phyloP scores from a whole-genome alignment of 1,140 invertebrate species.

The Tetraneura akinire region DNA sequence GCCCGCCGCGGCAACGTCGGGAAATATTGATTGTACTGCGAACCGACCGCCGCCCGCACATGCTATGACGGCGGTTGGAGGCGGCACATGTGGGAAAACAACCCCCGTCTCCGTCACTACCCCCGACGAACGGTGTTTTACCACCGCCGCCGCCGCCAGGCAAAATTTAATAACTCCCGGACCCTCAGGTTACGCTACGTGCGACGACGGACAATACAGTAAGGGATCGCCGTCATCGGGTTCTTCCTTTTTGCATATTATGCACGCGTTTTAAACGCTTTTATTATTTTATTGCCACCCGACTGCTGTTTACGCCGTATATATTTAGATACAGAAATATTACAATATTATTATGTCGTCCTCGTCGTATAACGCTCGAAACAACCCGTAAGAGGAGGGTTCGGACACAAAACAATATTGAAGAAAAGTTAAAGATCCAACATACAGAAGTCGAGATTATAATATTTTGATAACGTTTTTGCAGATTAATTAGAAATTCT shows the following conservation, averaged over 20 bases:
- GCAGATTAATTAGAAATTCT: no score
- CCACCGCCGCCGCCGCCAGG: constrained; percentile 23
- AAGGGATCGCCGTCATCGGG: neutral
- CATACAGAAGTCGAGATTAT: no score
- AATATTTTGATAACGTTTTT: no score
- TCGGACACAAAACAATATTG: no score
- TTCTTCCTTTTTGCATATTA: constrained; percentile 31
- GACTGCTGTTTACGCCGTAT: no score
- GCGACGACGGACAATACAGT: neutral
- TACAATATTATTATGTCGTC: no score
- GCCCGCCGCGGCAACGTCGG: constrained; percentile 45
- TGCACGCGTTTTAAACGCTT: neutral
- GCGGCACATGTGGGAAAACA: constrained; percentile 43
- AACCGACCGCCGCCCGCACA: neutral
- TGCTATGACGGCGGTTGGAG: neutral
- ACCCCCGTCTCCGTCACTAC: neutral
- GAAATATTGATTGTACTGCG: constrained; percentile 47
- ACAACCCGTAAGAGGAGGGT: no score
- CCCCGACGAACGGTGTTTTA: neutral
- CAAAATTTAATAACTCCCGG: constrained; percentile 47
- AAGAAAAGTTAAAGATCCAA: no score
- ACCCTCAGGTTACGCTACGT: constrained; percentile 18
- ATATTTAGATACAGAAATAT: no score
- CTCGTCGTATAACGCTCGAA: no score
- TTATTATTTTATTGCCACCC: no score